These are phyloP conservation scores for Lepeophtheirus salmonis DNA, from an alignment of 1,140 invertebrate species.

Conservation along the genomic window DNA sequence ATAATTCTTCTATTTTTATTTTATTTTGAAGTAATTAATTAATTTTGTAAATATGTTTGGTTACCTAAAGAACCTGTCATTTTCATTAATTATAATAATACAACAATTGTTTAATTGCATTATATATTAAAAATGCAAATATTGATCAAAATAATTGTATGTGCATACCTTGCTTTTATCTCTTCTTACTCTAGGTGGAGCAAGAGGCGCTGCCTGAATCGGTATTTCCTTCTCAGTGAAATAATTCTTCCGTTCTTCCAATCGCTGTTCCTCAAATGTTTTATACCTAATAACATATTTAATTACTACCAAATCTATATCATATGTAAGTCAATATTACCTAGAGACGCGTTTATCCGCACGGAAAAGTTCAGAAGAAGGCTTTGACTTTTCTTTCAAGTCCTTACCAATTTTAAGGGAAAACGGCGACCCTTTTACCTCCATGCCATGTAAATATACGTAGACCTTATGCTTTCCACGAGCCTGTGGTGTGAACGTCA, in stretches of 20 bases:
- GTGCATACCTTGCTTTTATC: neutral
- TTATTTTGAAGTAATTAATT: too few species aligned
- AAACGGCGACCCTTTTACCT: conserved; percentile 53
- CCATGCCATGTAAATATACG: conserved; percentile 82
- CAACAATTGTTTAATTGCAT: too few species aligned
- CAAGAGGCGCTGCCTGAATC: neutral
- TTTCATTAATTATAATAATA: too few species aligned
- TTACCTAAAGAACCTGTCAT: too few species aligned
- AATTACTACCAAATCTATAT: conserved; percentile 1
- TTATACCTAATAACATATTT: conserved; percentile 6
- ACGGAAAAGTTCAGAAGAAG: conserved; percentile 16
- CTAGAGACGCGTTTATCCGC: conserved; percentile 8
- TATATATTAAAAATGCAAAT: too few species aligned
- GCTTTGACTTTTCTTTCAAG: conserved; percentile 5
- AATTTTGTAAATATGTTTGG: too few species aligned
- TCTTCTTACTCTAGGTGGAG: conserved; percentile 4
- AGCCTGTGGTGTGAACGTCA: conserved; percentile 69
- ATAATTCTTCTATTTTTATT: too few species aligned
- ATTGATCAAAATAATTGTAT: too few species aligned
- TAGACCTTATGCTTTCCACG: conserved; percentile 81
- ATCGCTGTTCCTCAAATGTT: conserved; percentile 2
- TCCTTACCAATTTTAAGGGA: conserved; percentile 26
- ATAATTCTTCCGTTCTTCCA: conserved; percentile 7
- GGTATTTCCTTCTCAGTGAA: conserved; percentile 9
- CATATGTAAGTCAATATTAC: conserved; percentile 14